Base-by-base conservation (phyloP, 2,888 invertebrate genomes). In the Drosophila rellima region DNA sequence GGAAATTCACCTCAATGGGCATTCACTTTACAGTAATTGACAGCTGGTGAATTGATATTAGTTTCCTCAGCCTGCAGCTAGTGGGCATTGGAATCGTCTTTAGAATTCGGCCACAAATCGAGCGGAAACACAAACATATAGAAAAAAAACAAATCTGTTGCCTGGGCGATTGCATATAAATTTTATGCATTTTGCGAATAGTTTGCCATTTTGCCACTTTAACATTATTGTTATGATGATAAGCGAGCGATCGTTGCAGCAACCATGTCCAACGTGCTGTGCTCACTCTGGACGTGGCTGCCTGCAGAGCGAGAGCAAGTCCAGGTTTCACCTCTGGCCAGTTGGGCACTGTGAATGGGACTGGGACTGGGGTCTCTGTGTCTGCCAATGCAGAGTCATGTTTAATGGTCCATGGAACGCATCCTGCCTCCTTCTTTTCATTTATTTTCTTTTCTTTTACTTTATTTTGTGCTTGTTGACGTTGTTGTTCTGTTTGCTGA, bases 141-240 rank as follows among this genome's bases (percentile, higher is more conserved):
- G 40, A 56, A 64, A 26, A 26, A 26, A 63, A 72, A 75, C 75
- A 78, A 83, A 80, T 83, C 74, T 69, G 81, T 71, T 69, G 56
- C 55, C 80, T 47, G n/a, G 29, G 31, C 65, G 66, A 60, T 59
- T 51, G 82, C 65, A 80, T 78, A 88, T 88, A 89, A 89, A 88
- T 90, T 90, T 83, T 83, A 88, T 89, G 82, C 80, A 82, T 88
- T 91, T 87, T 80, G 75, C 79, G 72, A 70, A 82, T 88, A 82
- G 88, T 90, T 90, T 89, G 89, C 90, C 91, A 90, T 90, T 90
- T 91, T 91, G 91, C 89, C 91, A 91, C 90, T 90, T 90, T 88
- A 90, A 90, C 90, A 90, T 91, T 90, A 91, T 91, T 91, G 90
- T 91, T 91, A 91, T 90, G 89, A 89, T 91, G 90, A 91, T 89